Percentiles rank a stretch among this genome's conserved stretches.
Evolutionary conservation across 2,113 vertebrate genomes (phyloP).

Genomic region (Ceyx cyanopectus): DNA sequence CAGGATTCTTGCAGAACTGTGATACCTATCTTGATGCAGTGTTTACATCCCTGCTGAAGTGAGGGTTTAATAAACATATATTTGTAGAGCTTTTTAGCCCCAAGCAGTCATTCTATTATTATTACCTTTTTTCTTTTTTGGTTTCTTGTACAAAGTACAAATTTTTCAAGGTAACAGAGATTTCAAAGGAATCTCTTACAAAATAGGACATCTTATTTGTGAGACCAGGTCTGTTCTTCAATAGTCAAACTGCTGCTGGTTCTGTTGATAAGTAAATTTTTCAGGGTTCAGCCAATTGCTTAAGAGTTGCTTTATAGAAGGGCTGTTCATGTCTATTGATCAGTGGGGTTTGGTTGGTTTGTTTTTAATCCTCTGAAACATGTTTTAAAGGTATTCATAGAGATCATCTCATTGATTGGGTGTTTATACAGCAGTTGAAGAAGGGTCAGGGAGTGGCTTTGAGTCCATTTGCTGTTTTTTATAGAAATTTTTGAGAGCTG

Average conservation of each 20-base stretch:
- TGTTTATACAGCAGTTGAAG: background rate
- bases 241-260: background rate
- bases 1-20: no score
- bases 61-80: no score
- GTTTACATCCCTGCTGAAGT: no score
- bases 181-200: no score
- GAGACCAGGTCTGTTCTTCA: background rate
- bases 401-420: background rate
- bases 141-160: no score
- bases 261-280: background rate
- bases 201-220: background rate
- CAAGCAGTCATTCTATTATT: no score
- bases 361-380: background rate
- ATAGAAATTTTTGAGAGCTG: conserved; percentile 33
- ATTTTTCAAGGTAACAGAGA: no score
- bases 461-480: background rate
- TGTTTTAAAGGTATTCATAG: background rate
- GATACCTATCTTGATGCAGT: no score
- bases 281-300: background rate
- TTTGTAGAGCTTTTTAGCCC: no score
- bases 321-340: background rate
- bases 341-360: rapidly evolving
- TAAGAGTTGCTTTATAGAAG: background rate
- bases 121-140: no score
- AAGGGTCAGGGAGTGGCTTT: background rate